Base-by-base conservation (phyloP, 2,888 invertebrate genomes). In the Hoplodrina blanda region DNA sequence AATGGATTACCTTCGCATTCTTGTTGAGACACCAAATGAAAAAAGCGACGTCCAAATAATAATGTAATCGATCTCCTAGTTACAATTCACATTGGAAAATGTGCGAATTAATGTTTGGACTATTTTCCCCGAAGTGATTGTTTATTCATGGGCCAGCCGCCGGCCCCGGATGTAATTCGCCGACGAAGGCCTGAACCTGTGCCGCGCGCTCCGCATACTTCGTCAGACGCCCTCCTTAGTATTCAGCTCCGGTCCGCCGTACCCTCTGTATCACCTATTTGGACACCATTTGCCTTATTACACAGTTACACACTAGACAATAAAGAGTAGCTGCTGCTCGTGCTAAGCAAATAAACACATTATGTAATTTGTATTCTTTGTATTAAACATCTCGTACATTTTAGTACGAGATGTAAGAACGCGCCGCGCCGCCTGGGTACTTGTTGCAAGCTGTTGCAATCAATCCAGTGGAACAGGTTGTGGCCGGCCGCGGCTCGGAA, bases 131-230 rank as follows among this genome's bases (percentile, higher is more conserved):
- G 55, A 73, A 65, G 20, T 19, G 20, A 71, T 78, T 81, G 56
- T 78, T 81, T 81, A 81, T 82, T 81, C 82, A 76, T 52, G 54
- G 64, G 49, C 25, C 61, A 15, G 55, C 53, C 33, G 49, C 55
- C 69, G 54, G 66, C 50, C 50, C 69, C 83, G 83, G 81, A 78
- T 78, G 49, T 81, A 65, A 70, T 76, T 74, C 55, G 62, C 67
- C 62, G 62, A 53, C 67, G 72, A 78, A 83, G 84, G 85, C 80
- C 84, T 64, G 76, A 68, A 64, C 60, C 81, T 67, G 73, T 62
- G 55, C 54, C 69, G 69, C 56, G 25, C 25, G 67, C 69, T 75
- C 64, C 69, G 64, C 66, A 52, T 73, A 69, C 69, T 77, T 80
- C 73, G 63, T 66, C 61, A 54, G 54, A 54, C 57, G 19, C 19